Evolutionary conservation across 2,113 vertebrate species (phyloP), one percentile per base, ranked within the genome.

Genomic region (Sialia sialis): DNA sequence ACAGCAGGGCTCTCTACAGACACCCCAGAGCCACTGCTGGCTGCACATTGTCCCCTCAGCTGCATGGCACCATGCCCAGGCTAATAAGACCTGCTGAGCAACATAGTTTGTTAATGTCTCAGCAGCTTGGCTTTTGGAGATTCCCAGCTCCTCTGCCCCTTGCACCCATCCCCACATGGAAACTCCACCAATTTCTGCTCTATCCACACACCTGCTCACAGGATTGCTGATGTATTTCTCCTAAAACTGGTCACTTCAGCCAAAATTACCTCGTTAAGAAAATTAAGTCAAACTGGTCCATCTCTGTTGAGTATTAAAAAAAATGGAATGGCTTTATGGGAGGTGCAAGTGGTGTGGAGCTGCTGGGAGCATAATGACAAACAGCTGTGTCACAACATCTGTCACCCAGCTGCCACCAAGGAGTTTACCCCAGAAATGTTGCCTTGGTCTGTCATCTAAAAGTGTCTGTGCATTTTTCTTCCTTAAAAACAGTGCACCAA

Each of bases 51-150:
- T 87, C 62, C 58, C 69, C 59, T 93, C 92, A 90, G 90, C 93
- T 94, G 94, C 93, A 32, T 93, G 95, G 95, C 92, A 79, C n/a
- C 1, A 0, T 93, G 92, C 93, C 96, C 90, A 85, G 87, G 74
- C 81, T 89, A 93, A 64, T 68, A 36, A 62, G 78, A 82, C 70
- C 54, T 73, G 82, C 84, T 76, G 81, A 73, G 85, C 2, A 0
- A 8, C 54, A 60, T 13, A 16, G 66, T 84, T 84, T 68, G 89
- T 79, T 79, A 84, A 21, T 4, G 0, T 89, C 74, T 60, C 0
- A 72, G 70, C 36, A 82, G 54, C 44, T 60, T 62, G 90, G 66
- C 36, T 78, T 67, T 48, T 16, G 56, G 52, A 56, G n/a, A 29
- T 82, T 79, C 87, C 38, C 21, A 58, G 59, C 83, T 72, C 29